A percentile compares a stretch with the other conserved stretches of the same genome.
Conservation (phyloP, 2,888 invertebrate species). For the Phlogophora meticulosa region DNA sequence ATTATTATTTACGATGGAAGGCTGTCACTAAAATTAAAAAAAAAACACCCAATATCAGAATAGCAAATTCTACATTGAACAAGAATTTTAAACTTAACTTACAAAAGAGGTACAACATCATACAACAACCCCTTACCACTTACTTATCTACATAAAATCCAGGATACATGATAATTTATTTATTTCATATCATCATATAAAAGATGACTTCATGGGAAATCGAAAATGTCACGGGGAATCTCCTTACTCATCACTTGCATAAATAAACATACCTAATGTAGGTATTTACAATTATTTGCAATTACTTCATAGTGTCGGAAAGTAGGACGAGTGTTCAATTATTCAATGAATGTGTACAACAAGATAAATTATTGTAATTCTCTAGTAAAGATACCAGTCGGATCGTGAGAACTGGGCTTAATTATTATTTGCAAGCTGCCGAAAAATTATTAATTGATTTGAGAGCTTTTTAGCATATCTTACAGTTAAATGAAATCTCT, state of each 20-base stretch:
- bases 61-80: no score
- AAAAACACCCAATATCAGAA: no score
- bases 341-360: constrained; percentile 26
- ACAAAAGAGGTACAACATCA: no score
- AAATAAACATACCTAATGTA: constrained; percentile 14
- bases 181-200: neutral
- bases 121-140: no score
- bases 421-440: neutral
- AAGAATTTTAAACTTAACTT: no score
- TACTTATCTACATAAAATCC: no score
- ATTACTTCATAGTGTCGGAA: neutral
- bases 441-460: neutral
- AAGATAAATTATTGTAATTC: neutral
- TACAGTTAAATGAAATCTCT: no score
- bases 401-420: constrained; percentile 8
- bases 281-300: constrained; percentile 29
- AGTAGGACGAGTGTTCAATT: constrained; percentile 4
- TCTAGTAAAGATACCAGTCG: constrained; percentile 4
- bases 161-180: constrained; percentile 1
- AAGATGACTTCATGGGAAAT: constrained; percentile 43
- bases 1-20: no score
- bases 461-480: neutral
- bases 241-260: constrained; percentile 11
- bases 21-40: no score
- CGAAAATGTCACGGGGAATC: neutral